phyloP scores from a whole-genome alignment of 2,888 invertebrate genomes.

The Torymus texanus region DNA sequence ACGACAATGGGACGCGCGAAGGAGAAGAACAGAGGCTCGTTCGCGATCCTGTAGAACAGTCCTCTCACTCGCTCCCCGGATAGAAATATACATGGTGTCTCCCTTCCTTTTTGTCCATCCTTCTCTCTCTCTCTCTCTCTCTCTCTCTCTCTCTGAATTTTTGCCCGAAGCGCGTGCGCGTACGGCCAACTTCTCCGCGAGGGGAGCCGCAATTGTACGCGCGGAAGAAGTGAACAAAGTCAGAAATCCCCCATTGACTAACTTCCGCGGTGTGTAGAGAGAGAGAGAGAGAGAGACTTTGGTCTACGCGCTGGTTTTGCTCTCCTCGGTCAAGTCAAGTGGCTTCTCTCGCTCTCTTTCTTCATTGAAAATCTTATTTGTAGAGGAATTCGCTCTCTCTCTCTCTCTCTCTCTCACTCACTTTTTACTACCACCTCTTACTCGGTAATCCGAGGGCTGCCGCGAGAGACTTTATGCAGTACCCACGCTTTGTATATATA shows the following conservation, averaged over 20 bases:
- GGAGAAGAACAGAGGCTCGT: slow-evolving; percentile 48
- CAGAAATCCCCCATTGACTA: slow-evolving; percentile 57
- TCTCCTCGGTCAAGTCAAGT: slow-evolving; percentile 48
- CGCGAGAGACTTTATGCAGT: background rate
- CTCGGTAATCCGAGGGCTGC: slow-evolving; percentile 46
- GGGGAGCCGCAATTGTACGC: slow-evolving; percentile 32
- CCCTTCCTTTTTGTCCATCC: slow-evolving; percentile 23
- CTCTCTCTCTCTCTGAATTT: background rate
- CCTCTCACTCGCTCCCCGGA: slow-evolving; percentile 26
- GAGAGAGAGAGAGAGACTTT: no score
- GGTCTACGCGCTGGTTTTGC: background rate
- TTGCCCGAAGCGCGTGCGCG: background rate
- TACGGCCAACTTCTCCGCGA: background rate
- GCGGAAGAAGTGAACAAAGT: slow-evolving; percentile 51
- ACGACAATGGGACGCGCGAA: slow-evolving; percentile 47
- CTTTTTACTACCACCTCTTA: slow-evolving; percentile 51
- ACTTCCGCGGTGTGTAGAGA: slow-evolving; percentile 49
- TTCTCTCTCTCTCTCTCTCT: no score
- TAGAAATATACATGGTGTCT: slow-evolving; percentile 36
- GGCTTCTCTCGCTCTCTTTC: slow-evolving; percentile 40
- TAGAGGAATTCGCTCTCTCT: slow-evolving; percentile 53
- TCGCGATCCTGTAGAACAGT: slow-evolving; percentile 37
- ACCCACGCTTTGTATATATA: no score
- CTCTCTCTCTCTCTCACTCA: slow-evolving; percentile 31
- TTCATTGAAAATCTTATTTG: slow-evolving; percentile 56